Evolutionary conservation across 2,888 invertebrate species (phyloP), one percentile per base, ranked within the genome.

Genomic region (Tortricodes alternella): DNA sequence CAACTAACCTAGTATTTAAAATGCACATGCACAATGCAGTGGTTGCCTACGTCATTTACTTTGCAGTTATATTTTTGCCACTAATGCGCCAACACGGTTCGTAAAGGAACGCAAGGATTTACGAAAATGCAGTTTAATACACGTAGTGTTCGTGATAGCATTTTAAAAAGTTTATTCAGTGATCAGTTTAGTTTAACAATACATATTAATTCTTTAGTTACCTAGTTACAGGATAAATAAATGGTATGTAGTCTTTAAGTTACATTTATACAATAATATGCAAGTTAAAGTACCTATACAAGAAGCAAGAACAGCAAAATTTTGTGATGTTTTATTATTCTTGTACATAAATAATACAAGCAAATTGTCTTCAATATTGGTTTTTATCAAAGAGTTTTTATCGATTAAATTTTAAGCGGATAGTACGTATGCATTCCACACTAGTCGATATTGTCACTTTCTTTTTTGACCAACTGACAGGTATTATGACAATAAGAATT

Each of bases 1-100:
- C 74, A 74, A 80, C 76, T 80, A 83, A 80, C 81, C 83, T 74
- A 82, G 85, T 86, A 85, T 87, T 88, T 86, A 83, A 82, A 87
- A 85, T 83, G 80, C 80, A 86, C 82, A 83, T 85, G 83, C 78
- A 88, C 85, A 85, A 86, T 90, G 89, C 89, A 78, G 89, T 76
- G 71, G 80, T 87, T 82, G 83, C 71, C 85, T 83, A 89, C 89
- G 89, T 89, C 89, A 89, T 84, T 73, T 84, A 80, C 72, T 86
- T 89, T 90, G 89, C 89, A 90, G 89, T 89, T 80, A 83, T 85
- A 88, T 83, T 89, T 89, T 84, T 75, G 83, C 87, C 75, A 80
- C 85, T 85, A 89, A 85, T 87, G 89, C 88, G 88, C 83, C 75
- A 80, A 78, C 83, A 89, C 88, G 85, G 76, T 67, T 84, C 68